A percentile compares a stretch with the other conserved stretches of the same genome.
Evolutionary conservation across 2,888 invertebrate species (phyloP).

Genomic region (Andrena haemorrhoa): DNA sequence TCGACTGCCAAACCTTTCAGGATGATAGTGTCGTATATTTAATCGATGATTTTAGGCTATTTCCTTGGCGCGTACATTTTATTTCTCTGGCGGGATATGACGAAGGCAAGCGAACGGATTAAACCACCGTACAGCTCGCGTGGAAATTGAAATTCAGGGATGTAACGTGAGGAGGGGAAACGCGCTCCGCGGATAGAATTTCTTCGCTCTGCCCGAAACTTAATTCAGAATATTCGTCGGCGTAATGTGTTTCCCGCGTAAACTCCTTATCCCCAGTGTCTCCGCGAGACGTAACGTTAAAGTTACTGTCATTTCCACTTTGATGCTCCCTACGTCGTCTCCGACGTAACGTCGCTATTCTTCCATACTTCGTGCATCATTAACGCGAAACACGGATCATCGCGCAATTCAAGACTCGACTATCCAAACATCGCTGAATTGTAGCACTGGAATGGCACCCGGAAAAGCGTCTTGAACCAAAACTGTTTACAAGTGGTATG

Average conservation of each 20-base stretch:
- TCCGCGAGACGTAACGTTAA: constrained; percentile 1
- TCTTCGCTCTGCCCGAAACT: constrained; percentile 38
- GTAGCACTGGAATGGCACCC: not conserved
- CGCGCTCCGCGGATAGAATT: constrained; percentile 39
- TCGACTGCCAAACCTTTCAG: not conserved
- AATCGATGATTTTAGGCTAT: constrained; percentile 1
- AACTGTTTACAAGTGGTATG: constrained; percentile 8
- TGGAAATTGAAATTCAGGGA: constrained; percentile 55
- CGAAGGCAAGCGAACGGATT: constrained; percentile 30
- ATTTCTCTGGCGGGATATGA: not conserved
- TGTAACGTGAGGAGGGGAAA: constrained; percentile 34
- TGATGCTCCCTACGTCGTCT: not conserved
- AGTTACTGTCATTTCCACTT: constrained; percentile 17
- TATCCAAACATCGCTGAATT: not conserved
- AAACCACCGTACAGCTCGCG: constrained; percentile 35
- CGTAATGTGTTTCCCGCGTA: constrained; percentile 36
- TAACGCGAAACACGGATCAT: not conserved
- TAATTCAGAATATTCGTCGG: constrained; percentile 52
- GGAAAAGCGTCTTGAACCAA: not conserved
- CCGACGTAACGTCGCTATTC: not conserved
- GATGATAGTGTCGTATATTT: not conserved
- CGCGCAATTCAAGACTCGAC: not conserved
- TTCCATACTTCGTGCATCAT: no score
- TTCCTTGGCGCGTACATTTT: not conserved
- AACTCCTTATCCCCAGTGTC: constrained; percentile 36